A percentile compares a stretch with the other conserved stretches of the same genome.
phyloP scores from a whole-genome alignment of 2,888 invertebrate genomes.

The Papilio gigon region DNA sequence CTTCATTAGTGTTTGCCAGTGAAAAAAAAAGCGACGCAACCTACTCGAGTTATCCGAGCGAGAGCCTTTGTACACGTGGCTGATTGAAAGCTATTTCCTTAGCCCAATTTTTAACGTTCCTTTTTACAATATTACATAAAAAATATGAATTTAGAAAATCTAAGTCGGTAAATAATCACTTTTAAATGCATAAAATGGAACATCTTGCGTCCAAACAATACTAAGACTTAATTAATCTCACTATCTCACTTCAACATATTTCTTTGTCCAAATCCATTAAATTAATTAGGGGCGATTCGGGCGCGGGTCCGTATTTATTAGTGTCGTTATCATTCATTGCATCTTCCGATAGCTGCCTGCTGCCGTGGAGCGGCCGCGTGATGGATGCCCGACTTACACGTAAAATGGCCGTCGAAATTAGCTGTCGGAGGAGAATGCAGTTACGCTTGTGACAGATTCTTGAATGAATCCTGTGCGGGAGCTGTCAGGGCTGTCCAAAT shows the following conservation, averaged over 20 bases:
- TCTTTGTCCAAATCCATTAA: slow-evolving; percentile 82
- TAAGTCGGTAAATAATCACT: background rate
- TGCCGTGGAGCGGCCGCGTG: slow-evolving; percentile 53
- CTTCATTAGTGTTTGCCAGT: slow-evolving; percentile 73
- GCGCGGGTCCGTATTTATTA: slow-evolving; percentile 80
- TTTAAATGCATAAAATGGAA: slow-evolving; percentile 40
- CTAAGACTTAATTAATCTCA: slow-evolving; percentile 72
- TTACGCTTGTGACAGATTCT: slow-evolving; percentile 74
- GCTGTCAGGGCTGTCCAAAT: slow-evolving; percentile 43
- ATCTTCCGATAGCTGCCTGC: slow-evolving; percentile 58
- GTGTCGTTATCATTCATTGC: slow-evolving; percentile 82
- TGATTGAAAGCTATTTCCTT: slow-evolving; percentile 39
- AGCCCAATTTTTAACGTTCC: slow-evolving; percentile 30
- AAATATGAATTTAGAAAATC: slow-evolving; percentile 1
- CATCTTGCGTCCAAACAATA: slow-evolving; percentile 70
- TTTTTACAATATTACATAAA: slow-evolving; percentile 25
- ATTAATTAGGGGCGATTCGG: slow-evolving; percentile 80
- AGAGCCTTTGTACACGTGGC: slow-evolving; percentile 46
- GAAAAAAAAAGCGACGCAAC: slow-evolving; percentile 60
- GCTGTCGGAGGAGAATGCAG: slow-evolving; percentile 79
- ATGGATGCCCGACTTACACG: slow-evolving; percentile 78
- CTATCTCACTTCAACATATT: slow-evolving; percentile 80
- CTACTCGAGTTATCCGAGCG: slow-evolving; percentile 48
- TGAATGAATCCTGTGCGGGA: slow-evolving; percentile 53
- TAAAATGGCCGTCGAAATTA: slow-evolving; percentile 76